These are phyloP conservation scores for Fopius arisanus DNA, from an alignment of 1,140 invertebrate species.

Conservation along the genomic window DNA sequence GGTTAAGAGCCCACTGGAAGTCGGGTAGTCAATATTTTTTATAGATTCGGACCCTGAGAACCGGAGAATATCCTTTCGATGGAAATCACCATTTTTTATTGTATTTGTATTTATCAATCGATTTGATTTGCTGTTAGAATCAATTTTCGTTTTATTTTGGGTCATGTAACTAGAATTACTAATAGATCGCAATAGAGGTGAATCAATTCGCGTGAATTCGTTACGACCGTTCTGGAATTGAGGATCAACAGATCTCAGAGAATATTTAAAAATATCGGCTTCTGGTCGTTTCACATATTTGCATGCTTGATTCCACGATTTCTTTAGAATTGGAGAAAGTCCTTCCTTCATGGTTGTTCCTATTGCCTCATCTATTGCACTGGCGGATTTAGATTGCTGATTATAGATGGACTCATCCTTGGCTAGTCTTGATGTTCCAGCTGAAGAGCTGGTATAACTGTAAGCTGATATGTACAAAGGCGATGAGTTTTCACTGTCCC, in stretches of 20 bases:
- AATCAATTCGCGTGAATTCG: background rate
- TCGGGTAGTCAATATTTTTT: constrained; percentile 45
- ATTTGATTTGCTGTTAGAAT: background rate
- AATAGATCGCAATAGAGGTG: background rate
- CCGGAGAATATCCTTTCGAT: constrained; percentile 25
- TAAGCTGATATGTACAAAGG: background rate
- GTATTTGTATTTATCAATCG: background rate
- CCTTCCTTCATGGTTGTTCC: background rate
- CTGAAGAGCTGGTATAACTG: background rate
- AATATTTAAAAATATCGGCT: constrained; percentile 35
- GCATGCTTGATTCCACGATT: background rate
- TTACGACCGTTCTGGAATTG: constrained; percentile 26
- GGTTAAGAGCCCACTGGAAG: constrained; percentile 48
- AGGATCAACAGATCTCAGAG: constrained; percentile 25
- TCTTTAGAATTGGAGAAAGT: constrained; percentile 6
- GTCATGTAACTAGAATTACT: background rate
- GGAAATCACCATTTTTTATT: constrained; percentile 30
- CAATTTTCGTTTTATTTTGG: background rate
- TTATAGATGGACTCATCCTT: background rate
- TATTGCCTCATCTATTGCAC: no score
- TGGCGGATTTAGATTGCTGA: background rate
- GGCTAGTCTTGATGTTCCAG: background rate
- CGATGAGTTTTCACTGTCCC: constrained; percentile 40
- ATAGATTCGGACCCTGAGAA: constrained; percentile 37
- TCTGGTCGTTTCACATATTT: constrained; percentile 33